A percentile compares a stretch with the other conserved stretches of the same genome.
Evolutionary conservation across 2,797 vertebrate species (phyloP).

Genomic region (Carduelis carduelis): DNA sequence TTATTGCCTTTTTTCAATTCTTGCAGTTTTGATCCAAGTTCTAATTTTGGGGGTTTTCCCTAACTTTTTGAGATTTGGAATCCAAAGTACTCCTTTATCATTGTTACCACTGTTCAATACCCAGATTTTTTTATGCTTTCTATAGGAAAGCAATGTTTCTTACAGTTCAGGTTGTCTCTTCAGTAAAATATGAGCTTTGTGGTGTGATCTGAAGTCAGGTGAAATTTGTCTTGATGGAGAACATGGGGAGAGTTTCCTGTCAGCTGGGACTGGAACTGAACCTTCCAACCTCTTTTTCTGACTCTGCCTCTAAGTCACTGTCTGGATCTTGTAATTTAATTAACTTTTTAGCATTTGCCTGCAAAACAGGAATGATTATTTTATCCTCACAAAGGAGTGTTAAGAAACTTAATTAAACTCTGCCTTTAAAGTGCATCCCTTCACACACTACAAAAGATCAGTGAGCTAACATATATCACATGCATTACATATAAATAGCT

Average conservation of each 20-base stretch:
- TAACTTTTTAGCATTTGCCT: constrained; percentile 11
- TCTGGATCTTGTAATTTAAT: constrained; percentile 16
- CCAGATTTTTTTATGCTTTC: neutral
- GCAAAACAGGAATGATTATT: constrained; percentile 22
- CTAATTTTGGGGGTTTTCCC: neutral
- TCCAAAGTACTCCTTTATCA: neutral
- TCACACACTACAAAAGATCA: neutral
- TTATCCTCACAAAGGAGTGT: neutral
- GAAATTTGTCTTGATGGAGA: neutral
- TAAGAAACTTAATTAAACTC: constrained; percentile 28
- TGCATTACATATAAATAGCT: neutral
- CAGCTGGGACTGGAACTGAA: neutral
- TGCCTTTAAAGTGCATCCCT: constrained; percentile 4
- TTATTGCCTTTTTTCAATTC: neutral
- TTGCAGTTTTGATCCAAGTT: neutral
- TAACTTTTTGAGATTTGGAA: neutral
- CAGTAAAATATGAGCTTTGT: neutral
- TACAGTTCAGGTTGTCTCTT: neutral
- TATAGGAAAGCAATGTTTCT: neutral
- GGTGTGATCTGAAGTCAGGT: neutral
- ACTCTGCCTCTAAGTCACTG: neutral
- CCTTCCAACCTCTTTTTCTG: neutral
- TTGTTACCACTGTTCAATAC: neutral
- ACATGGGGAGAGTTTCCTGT: neutral
- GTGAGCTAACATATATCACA: neutral